Conservation (phyloP, 2,797 vertebrate genomes). For the Onychomys torridus region DNA sequence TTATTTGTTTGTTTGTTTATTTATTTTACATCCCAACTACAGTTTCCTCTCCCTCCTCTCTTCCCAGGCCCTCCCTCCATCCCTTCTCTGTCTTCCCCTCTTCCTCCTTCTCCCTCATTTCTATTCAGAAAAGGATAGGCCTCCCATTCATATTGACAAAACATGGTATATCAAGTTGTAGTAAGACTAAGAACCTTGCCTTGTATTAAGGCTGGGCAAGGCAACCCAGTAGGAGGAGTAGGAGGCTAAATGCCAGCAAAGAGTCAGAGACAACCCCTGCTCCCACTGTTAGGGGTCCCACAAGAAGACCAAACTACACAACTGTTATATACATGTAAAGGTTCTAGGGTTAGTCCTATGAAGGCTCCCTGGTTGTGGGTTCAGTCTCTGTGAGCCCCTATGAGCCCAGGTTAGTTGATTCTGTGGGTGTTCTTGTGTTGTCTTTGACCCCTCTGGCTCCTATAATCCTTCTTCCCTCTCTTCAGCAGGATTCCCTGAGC, state of each 20-base stretch:
- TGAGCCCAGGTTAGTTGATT: not conserved
- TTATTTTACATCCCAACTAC: no score
- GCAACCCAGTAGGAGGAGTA: not conserved
- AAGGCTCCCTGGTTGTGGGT: not conserved
- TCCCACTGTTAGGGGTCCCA: no score
- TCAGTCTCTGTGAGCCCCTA: not conserved
- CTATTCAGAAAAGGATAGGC: not conserved
- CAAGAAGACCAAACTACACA: no score
- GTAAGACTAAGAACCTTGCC: not conserved
- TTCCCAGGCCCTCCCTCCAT: fast-evolving
- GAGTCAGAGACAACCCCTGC: not conserved
- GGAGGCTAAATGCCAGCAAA: not conserved
- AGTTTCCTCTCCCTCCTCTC: not conserved
- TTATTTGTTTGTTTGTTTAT: no score
- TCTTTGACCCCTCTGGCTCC: not conserved
- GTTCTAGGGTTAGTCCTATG: not conserved
- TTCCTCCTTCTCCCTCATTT: not conserved
- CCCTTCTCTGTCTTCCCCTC: not conserved
- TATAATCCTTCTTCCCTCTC: not conserved
- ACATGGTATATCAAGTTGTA: not conserved
- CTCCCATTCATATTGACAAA: not conserved
- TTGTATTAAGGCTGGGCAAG: not conserved
- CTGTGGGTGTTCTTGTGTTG: not conserved
- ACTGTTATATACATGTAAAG: not conserved
- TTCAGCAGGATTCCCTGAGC: not conserved